Percentiles rank a stretch among this genome's conserved stretches.
These are phyloP conservation scores for Drosophila willistoni DNA, from an alignment of 1,140 invertebrate genomes.

Conservation along the genomic window DNA sequence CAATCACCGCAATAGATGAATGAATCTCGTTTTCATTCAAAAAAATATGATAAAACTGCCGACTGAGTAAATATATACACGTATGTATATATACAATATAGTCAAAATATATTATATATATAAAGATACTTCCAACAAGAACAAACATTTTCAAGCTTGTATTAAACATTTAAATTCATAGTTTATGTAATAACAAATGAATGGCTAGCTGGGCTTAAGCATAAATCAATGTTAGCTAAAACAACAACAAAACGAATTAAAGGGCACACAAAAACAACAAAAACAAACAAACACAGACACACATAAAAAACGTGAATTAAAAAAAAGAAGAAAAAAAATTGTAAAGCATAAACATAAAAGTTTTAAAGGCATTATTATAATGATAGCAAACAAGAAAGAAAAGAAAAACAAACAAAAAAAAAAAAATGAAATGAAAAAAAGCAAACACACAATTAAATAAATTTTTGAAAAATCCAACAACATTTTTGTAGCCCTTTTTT, in stretches of 20 bases:
- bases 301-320: constrained; percentile 50
- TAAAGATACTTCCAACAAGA: constrained; percentile 56
- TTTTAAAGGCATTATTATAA: constrained; percentile 46
- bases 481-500: not conserved
- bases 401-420: constrained; percentile 61
- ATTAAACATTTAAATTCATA: constrained; percentile 67
- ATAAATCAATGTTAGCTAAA: constrained; percentile 50
- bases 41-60: constrained; percentile 28
- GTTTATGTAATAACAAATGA: constrained; percentile 50
- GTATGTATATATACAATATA: constrained; percentile 8
- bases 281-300: constrained; percentile 21
- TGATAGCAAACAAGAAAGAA: constrained; percentile 35
- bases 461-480: constrained; percentile 21
- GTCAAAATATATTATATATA: constrained; percentile 20
- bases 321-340: constrained; percentile 32
- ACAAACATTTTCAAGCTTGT: constrained; percentile 40
- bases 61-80: constrained; percentile 15
- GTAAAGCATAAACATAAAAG: constrained; percentile 56
- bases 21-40: constrained; percentile 5
- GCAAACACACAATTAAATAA: constrained; percentile 35
- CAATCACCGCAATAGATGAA: constrained; percentile 1
- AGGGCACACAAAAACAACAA: constrained; percentile 18
- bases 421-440: constrained; percentile 44
- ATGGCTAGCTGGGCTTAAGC: constrained; percentile 43
- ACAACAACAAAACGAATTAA: constrained; percentile 41